These are phyloP conservation scores for Tetranychus cinnabarinus DNA, from an alignment of 1,140 invertebrate species.

Conservation along the genomic window DNA sequence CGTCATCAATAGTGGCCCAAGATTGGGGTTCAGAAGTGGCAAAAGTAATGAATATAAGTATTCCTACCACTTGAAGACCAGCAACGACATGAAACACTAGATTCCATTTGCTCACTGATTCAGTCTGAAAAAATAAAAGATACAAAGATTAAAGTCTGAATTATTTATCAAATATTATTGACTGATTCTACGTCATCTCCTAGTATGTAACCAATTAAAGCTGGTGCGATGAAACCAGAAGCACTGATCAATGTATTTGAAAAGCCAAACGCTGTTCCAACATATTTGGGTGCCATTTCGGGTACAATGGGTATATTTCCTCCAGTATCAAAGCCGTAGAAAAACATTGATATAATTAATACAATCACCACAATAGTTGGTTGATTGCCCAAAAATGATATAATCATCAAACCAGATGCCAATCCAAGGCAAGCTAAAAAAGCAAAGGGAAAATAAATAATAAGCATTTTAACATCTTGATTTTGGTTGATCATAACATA, in stretches of 20 bases:
- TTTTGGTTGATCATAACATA: neutral
- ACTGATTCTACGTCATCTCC: neutral
- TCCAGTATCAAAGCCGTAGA: conserved; percentile 11
- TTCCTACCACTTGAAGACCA: too few relatives aligned
- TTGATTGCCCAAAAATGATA: neutral
- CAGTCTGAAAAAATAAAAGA: too few relatives aligned
- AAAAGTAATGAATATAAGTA: too few relatives aligned
- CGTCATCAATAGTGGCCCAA: too few relatives aligned
- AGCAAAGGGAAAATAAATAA: neutral
- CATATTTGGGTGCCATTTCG: conserved; percentile 3
- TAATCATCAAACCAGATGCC: neutral
- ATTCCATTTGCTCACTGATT: too few relatives aligned
- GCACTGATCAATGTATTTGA: neutral
- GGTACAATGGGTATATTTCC: conserved; percentile 11
- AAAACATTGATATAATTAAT: conserved; percentile 4
- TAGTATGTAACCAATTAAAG: neutral
- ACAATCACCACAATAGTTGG: neutral
- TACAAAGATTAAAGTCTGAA: too few relatives aligned
- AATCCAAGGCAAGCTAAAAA: neutral
- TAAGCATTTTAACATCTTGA: too few relatives aligned
- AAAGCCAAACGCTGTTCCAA: conserved; percentile 3
- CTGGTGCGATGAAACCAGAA: conserved; percentile 2
- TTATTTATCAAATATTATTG: too few relatives aligned
- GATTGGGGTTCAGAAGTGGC: too few relatives aligned
- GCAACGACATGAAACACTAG: too few relatives aligned